These are phyloP conservation scores for Dynastes tityus DNA, from an alignment of 2,888 invertebrate species.

Conservation along the genomic window DNA sequence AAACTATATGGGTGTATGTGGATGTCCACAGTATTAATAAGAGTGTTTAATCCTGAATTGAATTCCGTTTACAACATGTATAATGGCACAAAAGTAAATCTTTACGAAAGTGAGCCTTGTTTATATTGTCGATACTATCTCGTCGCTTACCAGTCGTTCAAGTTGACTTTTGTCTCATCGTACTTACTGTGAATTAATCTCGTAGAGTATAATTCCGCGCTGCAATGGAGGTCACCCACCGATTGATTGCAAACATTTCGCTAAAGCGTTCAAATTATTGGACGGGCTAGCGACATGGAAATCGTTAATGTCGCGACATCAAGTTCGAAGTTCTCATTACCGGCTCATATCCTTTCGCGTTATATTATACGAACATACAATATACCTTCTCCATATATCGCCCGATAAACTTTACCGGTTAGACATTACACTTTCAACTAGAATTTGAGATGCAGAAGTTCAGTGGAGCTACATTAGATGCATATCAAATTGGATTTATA, in stretches of 20 bases:
- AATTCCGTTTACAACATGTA: no score
- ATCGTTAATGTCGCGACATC: slow-evolving; percentile 19
- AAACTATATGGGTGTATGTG: no score
- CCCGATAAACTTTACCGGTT: slow-evolving; percentile 2
- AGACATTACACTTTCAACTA: neutral
- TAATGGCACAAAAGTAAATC: no score
- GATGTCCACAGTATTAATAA: no score
- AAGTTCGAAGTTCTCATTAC: slow-evolving; percentile 34
- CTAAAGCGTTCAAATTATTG: slow-evolving; percentile 17
- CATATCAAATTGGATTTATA: neutral
- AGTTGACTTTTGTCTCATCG: no score
- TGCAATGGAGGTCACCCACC: neutral
- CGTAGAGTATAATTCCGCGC: no score
- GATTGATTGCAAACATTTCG: neutral
- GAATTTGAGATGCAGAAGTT: neutral
- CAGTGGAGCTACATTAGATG: neutral
- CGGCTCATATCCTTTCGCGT: slow-evolving; percentile 14
- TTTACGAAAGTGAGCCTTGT: no score
- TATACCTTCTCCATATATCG: neutral
- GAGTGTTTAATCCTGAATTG: no score
- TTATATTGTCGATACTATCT: no score
- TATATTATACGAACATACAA: slow-evolving; percentile 14
- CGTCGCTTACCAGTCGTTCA: no score
- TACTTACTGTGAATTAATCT: no score
- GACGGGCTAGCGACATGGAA: slow-evolving; percentile 6